phyloP scores from a whole-genome alignment of 2,797 vertebrate species.

The Malacoctenus gilli region DNA sequence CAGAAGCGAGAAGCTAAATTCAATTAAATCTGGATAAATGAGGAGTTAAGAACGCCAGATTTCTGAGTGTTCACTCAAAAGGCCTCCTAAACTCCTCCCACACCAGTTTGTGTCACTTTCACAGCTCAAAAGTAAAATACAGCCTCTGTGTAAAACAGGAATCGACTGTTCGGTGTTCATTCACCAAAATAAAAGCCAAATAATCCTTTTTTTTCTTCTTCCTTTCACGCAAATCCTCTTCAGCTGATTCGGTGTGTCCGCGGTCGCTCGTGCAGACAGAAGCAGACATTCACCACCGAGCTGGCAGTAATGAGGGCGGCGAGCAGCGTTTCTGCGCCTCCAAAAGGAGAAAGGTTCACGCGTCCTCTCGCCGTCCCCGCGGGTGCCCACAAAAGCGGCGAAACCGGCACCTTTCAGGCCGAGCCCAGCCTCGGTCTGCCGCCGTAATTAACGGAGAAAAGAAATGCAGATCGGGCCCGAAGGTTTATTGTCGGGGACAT shows the following conservation, averaged over 20 bases:
- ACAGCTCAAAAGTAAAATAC: too few relatives aligned
- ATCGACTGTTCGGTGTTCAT: too few relatives aligned
- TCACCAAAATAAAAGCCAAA: too few relatives aligned
- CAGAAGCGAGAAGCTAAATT: too few relatives aligned
- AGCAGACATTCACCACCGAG: background rate
- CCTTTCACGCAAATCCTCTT: constrained; percentile 1
- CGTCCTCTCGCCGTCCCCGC: constrained; percentile 46
- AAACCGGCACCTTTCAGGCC: constrained; percentile 48
- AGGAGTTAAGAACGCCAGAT: too few relatives aligned
- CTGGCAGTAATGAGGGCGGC: constrained; percentile 22
- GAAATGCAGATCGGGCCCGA: constrained; percentile 65
- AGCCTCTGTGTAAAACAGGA: too few relatives aligned
- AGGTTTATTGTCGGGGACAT: constrained; percentile 56
- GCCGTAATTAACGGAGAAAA: constrained; percentile 68
- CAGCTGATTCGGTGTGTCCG: constrained; percentile 1
- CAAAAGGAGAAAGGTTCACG: constrained; percentile 35
- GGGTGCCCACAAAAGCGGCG: constrained; percentile 45
- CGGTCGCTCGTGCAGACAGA: background rate
- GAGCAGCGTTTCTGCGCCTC: constrained; percentile 20
- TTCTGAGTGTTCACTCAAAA: too few relatives aligned
- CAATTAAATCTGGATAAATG: too few relatives aligned
- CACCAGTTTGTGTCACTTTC: too few relatives aligned
- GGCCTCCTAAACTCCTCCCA: too few relatives aligned
- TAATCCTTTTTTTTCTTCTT: background rate
- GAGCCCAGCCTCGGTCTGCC: constrained; percentile 39